Base-by-base conservation (phyloP, 2,113 vertebrate species). In the Entomyzon cyanotis region DNA sequence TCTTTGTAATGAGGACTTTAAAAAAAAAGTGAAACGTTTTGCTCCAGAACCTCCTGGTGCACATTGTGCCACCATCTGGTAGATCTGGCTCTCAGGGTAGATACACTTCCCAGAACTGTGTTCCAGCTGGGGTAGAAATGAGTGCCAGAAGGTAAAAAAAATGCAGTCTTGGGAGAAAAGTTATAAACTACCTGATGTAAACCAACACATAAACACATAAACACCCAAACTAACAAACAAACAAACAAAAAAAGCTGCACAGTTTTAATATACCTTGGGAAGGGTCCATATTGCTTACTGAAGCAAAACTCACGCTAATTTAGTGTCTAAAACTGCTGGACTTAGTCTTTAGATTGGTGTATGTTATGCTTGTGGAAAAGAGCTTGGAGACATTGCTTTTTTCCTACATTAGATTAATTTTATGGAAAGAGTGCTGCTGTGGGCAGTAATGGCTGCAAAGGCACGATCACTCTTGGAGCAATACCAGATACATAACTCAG, bases 61-160 rank as follows among this genome's bases (percentile, higher is more conserved):
- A 78, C 67, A 70, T 59, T 94, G 78, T 96, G 90, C 88, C 92
- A 92, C 93, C 94, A 94, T 92, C 86, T 95, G 93, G 90, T 50
- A 68, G 88, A 92, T 42, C 59, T 71, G 90, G 56, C 58, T 81
- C 71, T 85, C 65, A 59, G 85, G 41, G 41, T 31, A 64, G 44
- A 18, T 39, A 41, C 4, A 68, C 37, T 37, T 93, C 65, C 42
- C 64, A 81, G 52, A n/a, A n/a, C 33, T 28, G 50, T 56, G 49
- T 17, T 93, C 83, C 84, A 1, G 31, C 71, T 93, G 92, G 53
- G 64, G 31, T 12, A 49, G 64, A n/a, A 84, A 65, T n/a, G 71
- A 68, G 3, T 81, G 79, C 33, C 71, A 88, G 56, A 39, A 52
- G 75, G 24, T 47, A 64, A 75, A 56, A 71, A 62, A 84, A 87